Base-by-base conservation (phyloP, 1,140 invertebrate genomes). In the Linepithema humile region DNA sequence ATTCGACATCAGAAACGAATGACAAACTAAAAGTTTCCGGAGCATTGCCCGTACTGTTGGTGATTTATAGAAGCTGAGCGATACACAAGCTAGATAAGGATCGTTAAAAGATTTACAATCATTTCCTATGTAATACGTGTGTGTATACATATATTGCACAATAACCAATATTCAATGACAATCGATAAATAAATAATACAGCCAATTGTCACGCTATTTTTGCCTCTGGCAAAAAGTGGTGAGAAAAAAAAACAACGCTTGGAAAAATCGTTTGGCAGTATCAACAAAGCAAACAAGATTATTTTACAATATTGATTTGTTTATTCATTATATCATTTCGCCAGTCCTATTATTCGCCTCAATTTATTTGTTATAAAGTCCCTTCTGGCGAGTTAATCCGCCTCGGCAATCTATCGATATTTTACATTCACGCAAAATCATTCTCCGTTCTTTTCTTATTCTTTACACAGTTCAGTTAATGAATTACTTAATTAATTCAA, bases 261-360 rank as follows among this genome's bases (percentile, higher is more conserved):
- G 23, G 38, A 23, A 69, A 69, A 3, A 15, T 12, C 48, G 17
- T 55, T 80, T 70, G 75, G 62, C 62, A 80, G 64, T 35, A 55
- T 69, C 59, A 35, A 80, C 48, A 80, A 55, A 80, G 35, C 35
- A 62, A 50, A 48, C 35, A 53, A 29, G 35, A 80, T 69, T 70
- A 80, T 80, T 55, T 80, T 80, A 80, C 75, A 80, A 43, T 80
- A 70, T 70, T 55, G 23, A 80, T 57, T 80, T 57, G 26, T 55
- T 60, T 69, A 69, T 53, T 69, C 55, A 26, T 55, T 29, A 35
- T 55, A 40, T 70, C 64, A 70, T 23, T n/a, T 80, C 67, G 64
- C 48, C 38, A 38, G 75, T 29, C 29, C 26, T 69, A 57, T 69
- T 55, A 5, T 80, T 70, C 17, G 20, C 12, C 26, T 43, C 55